A percentile compares a stretch with the other conserved stretches of the same genome.
These are phyloP conservation scores for Acanthis flammea DNA, from an alignment of 2,797 vertebrate genomes.

Conservation along the genomic window DNA sequence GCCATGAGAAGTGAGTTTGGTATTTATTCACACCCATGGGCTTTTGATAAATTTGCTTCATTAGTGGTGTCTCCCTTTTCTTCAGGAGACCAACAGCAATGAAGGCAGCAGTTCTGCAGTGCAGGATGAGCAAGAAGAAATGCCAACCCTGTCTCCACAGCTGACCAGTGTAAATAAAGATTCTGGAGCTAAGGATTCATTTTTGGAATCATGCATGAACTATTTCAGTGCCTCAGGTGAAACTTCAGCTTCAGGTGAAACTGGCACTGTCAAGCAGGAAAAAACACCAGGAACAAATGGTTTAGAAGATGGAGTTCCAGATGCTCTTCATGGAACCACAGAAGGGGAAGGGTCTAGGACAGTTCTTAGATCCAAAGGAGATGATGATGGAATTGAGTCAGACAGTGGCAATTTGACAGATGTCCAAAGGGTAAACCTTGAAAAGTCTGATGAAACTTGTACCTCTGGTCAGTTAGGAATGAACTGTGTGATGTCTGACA, in stretches of 20 bases:
- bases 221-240: slow-evolving; percentile 45
- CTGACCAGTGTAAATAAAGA: background rate
- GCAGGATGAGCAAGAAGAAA: slow-evolving; percentile 53
- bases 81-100: slow-evolving; percentile 43
- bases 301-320: background rate
- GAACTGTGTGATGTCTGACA: background rate
- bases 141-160: slow-evolving; percentile 71
- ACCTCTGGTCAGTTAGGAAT: background rate
- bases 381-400: background rate
- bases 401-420: background rate
- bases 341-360: background rate
- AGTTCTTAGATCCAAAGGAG: background rate
- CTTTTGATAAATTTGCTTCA: background rate
- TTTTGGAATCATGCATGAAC: slow-evolving; percentile 54
- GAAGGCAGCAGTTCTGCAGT: background rate
- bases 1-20: background rate
- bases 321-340: background rate
- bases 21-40: background rate
- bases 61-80: slow-evolving; percentile 1
- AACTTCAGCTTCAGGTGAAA: background rate
- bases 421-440: background rate
- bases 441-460: background rate
- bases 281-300: background rate
- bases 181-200: background rate
- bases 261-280: background rate